phyloP scores from a whole-genome alignment of 2,113 vertebrate genomes.

The Beaufortia kweichowensis region DNA sequence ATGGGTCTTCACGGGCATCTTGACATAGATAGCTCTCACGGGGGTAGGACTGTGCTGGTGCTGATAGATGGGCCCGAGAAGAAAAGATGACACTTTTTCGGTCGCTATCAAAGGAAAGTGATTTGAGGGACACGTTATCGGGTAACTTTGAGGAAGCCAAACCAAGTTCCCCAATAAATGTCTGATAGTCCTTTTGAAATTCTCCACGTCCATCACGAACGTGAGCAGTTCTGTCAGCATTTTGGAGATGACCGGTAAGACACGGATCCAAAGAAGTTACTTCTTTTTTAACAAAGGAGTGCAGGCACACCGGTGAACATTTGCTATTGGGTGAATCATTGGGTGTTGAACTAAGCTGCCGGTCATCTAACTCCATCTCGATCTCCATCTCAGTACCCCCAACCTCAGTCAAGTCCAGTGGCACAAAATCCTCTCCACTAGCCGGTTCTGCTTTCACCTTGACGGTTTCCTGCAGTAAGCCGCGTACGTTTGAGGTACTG shows the following conservation, averaged over 20 bases:
- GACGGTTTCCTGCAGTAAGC: slow-evolving; percentile 68
- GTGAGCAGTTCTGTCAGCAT: slow-evolving; percentile 83
- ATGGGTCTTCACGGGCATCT: slow-evolving; percentile 82
- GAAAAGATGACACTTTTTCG: slow-evolving; percentile 93
- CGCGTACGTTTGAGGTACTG: slow-evolving; percentile 84
- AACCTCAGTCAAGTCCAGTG: slow-evolving; percentile 83
- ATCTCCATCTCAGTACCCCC: slow-evolving; percentile 67
- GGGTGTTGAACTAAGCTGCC: slow-evolving; percentile 79
- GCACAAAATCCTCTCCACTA: slow-evolving; percentile 68
- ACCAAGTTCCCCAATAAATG: slow-evolving; percentile 73
- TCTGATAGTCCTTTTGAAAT: slow-evolving; percentile 81
- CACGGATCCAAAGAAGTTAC: slow-evolving; percentile 78
- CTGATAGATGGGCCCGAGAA: slow-evolving; percentile 78
- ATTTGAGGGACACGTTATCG: slow-evolving; percentile 77
- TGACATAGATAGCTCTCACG: slow-evolving; percentile 82
- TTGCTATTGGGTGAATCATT: slow-evolving; percentile 72
- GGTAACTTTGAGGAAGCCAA: slow-evolving; percentile 78
- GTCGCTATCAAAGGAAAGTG: slow-evolving; percentile 81
- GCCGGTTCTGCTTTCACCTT: slow-evolving; percentile 87
- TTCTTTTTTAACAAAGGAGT: slow-evolving; percentile 85
- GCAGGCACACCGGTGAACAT: slow-evolving; percentile 78
- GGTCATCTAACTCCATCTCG: slow-evolving; percentile 83
- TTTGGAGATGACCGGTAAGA: slow-evolving; percentile 83
- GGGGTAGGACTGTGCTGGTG: slow-evolving; percentile 79
- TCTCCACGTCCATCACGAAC: slow-evolving; percentile 83